phyloP scores from a whole-genome alignment of 2,888 invertebrate genomes.

The Pristionchus mayeri region DNA sequence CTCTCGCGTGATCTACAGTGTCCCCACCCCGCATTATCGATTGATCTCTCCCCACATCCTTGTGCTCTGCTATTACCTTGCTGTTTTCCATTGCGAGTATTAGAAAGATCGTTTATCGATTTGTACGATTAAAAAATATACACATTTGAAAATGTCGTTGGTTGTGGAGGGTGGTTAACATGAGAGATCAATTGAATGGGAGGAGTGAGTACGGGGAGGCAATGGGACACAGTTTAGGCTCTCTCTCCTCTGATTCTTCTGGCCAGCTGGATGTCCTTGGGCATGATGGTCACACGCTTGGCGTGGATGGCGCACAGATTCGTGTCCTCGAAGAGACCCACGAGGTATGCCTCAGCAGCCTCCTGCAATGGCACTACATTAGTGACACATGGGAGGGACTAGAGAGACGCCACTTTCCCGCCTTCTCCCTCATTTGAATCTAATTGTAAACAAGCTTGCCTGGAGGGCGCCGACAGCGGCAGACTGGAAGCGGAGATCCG shows the following conservation, averaged over 20 bases:
- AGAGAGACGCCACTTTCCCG: not conserved
- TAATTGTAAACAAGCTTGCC: not conserved
- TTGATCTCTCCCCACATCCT: not conserved
- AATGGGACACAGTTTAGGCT: constrained; percentile 23
- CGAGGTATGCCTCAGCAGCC: constrained; percentile 86
- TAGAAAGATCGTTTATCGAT: not conserved
- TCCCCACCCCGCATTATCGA: not conserved
- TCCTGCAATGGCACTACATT: constrained; percentile 48
- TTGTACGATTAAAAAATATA: not conserved
- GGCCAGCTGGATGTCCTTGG: constrained; percentile 79
- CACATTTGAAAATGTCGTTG: not conserved
- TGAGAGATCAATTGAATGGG: not conserved
- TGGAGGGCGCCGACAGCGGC: constrained; percentile 67
- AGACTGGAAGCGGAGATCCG: constrained; percentile 68
- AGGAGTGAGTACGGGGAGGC: not conserved
- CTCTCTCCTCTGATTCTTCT: constrained; percentile 82
- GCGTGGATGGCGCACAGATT: constrained; percentile 97
- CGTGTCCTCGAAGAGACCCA: constrained; percentile 95
- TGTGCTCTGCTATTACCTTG: not conserved
- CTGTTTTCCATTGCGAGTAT: constrained; percentile 35
- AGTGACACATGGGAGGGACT: not conserved
- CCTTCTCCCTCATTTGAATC: not conserved
- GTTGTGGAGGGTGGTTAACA: not conserved
- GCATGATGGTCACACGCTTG: constrained; percentile 97
- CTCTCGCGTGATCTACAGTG: not conserved